phyloP scores from a whole-genome alignment of 2,888 invertebrate species.

The Protodeltote pygarga region DNA sequence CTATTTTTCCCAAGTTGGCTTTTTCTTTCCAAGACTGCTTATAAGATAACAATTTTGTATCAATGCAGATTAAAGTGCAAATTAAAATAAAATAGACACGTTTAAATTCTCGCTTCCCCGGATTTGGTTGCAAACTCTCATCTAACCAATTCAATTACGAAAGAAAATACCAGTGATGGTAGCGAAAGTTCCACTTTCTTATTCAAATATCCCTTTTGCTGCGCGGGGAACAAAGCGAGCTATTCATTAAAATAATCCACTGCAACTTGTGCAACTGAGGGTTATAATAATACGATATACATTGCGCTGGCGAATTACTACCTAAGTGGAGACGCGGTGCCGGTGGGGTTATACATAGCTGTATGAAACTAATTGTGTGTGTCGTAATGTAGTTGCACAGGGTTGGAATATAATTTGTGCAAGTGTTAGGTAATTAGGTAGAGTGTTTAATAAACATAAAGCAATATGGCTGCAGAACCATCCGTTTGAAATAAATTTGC shows the following conservation, averaged over 20 bases:
- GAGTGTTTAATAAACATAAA: conserved; percentile 42
- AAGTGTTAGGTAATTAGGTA: conserved; percentile 39
- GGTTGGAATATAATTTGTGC: conserved; percentile 34
- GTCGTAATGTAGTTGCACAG: conserved; percentile 6
- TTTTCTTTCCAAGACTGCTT: neutral
- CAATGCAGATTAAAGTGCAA: conserved; percentile 22
- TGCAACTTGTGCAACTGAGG: conserved; percentile 55
- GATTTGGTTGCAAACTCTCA: conserved; percentile 60
- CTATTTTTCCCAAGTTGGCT: neutral
- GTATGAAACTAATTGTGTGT: conserved; percentile 6
- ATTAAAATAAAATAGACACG: conserved; percentile 27
- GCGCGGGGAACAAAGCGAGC: conserved; percentile 74
- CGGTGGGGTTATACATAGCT: conserved; percentile 28
- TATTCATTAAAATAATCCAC: conserved; percentile 80
- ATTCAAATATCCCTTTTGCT: conserved; percentile 77
- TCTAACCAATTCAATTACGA: conserved; percentile 80
- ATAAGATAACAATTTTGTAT: too few relatives aligned
- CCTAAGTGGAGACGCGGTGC: conserved; percentile 41
- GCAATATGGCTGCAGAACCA: conserved; percentile 18
- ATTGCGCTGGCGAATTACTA: conserved; percentile 49
- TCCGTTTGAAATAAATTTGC: conserved; percentile 36
- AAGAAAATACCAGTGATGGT: conserved; percentile 70
- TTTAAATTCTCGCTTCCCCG: conserved; percentile 24
- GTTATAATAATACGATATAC: conserved; percentile 56
- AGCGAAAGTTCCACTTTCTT: conserved; percentile 78